Percentiles rank a stretch among this genome's conserved stretches.
These are phyloP conservation scores for Hirtodrosophila cameraria DNA, from an alignment of 2,888 invertebrate genomes.

Conservation along the genomic window DNA sequence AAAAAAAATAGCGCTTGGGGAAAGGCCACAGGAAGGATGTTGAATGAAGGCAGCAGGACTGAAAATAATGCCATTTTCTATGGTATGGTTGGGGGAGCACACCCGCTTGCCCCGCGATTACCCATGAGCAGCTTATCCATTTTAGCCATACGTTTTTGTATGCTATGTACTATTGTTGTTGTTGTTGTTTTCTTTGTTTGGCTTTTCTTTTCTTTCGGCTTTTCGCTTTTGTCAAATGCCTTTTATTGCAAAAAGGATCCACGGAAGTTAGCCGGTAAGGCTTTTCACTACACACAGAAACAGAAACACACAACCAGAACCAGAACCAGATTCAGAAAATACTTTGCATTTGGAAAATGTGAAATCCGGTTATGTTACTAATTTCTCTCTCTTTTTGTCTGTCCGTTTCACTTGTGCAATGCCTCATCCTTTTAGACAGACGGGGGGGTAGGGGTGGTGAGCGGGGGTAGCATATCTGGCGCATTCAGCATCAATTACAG, in stretches of 20 bases:
- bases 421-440: slow-evolving; percentile 9
- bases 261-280: slow-evolving; percentile 56
- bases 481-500: slow-evolving; percentile 65
- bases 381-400: slow-evolving; percentile 45
- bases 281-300: slow-evolving; percentile 15
- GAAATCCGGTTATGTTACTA: slow-evolving; percentile 73
- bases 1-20: slow-evolving; percentile 36
- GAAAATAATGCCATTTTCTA: slow-evolving; percentile 66
- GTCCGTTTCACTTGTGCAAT: not conserved
- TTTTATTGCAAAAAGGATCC: slow-evolving; percentile 44
- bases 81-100: slow-evolving; percentile 7
- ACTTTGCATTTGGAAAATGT: slow-evolving; percentile 68
- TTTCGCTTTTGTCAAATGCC: slow-evolving; percentile 60
- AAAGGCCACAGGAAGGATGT: slow-evolving; percentile 42
- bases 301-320: no score
- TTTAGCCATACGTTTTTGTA: slow-evolving; percentile 71
- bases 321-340: no score
- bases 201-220: slow-evolving; percentile 49
- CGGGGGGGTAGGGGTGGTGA: not conserved
- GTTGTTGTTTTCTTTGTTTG: slow-evolving; percentile 40
- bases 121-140: slow-evolving; percentile 71
- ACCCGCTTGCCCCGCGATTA: slow-evolving; percentile 5
- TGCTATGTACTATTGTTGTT: slow-evolving; percentile 16
- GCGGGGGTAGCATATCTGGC: slow-evolving; percentile 1
- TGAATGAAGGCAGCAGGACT: slow-evolving; percentile 26